Conservation (phyloP, 2,797 vertebrate species). For the Neoniphon sammara region DNA sequence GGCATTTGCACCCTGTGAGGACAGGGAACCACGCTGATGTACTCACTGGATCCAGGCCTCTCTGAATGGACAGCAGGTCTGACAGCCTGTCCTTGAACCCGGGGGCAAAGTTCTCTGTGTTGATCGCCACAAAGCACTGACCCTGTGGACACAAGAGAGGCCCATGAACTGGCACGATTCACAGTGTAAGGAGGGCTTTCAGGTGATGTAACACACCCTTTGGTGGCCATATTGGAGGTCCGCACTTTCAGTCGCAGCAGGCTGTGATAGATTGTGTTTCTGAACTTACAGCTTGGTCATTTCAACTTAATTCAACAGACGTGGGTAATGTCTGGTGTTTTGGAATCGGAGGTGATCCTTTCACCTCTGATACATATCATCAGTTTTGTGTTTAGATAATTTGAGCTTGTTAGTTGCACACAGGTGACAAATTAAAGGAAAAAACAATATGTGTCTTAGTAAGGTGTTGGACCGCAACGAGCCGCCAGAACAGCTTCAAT, state of each 20-base stretch:
- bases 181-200: background rate
- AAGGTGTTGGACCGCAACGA: too few species aligned
- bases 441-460: too few species aligned
- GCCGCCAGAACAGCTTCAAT: too few species aligned
- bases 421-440: too few species aligned
- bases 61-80: conserved; percentile 81
- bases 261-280: background rate
- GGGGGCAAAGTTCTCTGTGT: conserved; percentile 82
- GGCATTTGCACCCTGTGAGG: background rate
- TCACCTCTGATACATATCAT: too few species aligned
- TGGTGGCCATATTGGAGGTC: too few species aligned
- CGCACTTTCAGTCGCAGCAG: conserved; percentile 12
- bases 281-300: too few species aligned
- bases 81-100: conserved; percentile 82
- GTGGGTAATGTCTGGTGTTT: too few species aligned
- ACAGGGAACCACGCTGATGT: background rate
- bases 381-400: too few species aligned
- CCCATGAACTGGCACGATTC: conserved; percentile 7
- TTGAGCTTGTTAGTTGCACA: too few species aligned
- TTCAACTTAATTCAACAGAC: too few species aligned
- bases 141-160: conserved; percentile 69
- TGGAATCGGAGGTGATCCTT: too few species aligned
- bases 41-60: conserved; percentile 81
- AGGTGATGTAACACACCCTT: background rate
- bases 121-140: conserved; percentile 85